phyloP scores from a whole-genome alignment of 2,888 invertebrate species.

The Nemapogon koenigi region DNA sequence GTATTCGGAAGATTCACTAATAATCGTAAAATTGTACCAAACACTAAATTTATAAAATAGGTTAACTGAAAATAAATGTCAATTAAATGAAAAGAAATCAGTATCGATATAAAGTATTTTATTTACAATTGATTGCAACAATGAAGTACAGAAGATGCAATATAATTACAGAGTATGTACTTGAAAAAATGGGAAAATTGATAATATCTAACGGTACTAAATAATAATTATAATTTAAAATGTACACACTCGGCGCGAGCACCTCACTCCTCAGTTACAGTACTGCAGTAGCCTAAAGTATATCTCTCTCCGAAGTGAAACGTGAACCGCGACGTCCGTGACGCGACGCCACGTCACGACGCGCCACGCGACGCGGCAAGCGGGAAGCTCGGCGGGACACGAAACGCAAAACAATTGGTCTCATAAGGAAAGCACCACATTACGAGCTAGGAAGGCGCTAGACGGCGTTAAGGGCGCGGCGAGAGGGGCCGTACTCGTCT shows the following conservation, averaged over 20 bases:
- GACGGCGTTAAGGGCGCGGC: conserved; percentile 77
- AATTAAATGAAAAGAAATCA: conserved; percentile 14
- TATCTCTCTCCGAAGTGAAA: conserved; percentile 10
- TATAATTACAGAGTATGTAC: conserved; percentile 61
- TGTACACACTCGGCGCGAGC: conserved; percentile 43
- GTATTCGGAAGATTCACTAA: too few species aligned
- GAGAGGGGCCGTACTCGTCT: conserved; percentile 68
- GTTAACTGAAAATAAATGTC: too few species aligned
- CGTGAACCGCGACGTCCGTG: not conserved
- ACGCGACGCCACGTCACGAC: too few species aligned
- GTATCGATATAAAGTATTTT: conserved; percentile 58
- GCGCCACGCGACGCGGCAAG: too few species aligned
- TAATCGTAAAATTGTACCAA: too few species aligned
- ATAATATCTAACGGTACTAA: conserved; percentile 63
- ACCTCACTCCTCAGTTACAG: conserved; percentile 25
- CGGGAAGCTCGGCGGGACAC: too few species aligned
- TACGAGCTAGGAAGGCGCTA: conserved; percentile 53
- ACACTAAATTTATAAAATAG: too few species aligned
- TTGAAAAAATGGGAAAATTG: conserved; percentile 59
- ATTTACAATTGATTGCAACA: conserved; percentile 69
- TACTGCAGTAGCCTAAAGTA: conserved; percentile 17
- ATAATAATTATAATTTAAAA: conserved; percentile 37
- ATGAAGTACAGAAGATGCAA: conserved; percentile 63
- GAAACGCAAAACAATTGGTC: conserved; percentile 11
- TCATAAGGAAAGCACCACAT: too few species aligned